phyloP scores from a whole-genome alignment of 2,113 vertebrate genomes.

The Tretioscincus oriximinensis region DNA sequence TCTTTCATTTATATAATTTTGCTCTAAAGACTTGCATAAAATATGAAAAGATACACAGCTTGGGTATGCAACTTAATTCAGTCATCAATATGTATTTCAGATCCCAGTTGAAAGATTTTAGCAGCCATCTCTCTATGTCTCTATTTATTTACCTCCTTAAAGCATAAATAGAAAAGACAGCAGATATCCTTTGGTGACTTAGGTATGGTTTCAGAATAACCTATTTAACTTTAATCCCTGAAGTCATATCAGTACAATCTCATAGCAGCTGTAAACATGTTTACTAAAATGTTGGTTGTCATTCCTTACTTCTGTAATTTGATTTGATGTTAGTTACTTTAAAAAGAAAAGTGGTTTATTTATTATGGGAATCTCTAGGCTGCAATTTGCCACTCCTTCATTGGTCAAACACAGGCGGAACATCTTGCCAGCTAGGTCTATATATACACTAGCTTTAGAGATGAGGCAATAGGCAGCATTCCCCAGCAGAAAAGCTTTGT shows the following conservation, averaged over 20 bases:
- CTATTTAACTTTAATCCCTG: not conserved
- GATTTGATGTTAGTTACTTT: not conserved
- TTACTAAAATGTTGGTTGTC: not conserved
- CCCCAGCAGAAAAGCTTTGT: too few species aligned
- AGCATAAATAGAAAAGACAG: slow-evolving; percentile 10
- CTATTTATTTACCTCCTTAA: slow-evolving; percentile 1
- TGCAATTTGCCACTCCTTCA: too few species aligned
- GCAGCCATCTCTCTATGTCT: not conserved
- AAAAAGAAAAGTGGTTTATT: too few species aligned
- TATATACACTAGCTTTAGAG: too few species aligned
- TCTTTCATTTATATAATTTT: slow-evolving; percentile 20
- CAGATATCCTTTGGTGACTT: not conserved
- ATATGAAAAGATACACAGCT: slow-evolving; percentile 28
- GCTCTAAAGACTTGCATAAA: slow-evolving; percentile 13
- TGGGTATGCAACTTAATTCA: slow-evolving; percentile 10
- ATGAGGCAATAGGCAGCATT: too few species aligned
- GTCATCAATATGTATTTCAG: slow-evolving; percentile 15
- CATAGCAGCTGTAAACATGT: not conserved
- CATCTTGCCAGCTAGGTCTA: too few species aligned
- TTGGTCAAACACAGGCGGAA: too few species aligned
- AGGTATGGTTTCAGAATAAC: not conserved
- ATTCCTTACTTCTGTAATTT: not conserved
- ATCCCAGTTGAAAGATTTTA: slow-evolving; percentile 14
- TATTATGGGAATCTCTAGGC: too few species aligned
- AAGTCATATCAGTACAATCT: not conserved